Percentiles rank a stretch among this genome's conserved stretches.
phyloP scores from a whole-genome alignment of 2,113 vertebrate species.

The Malurus melanocephalus region DNA sequence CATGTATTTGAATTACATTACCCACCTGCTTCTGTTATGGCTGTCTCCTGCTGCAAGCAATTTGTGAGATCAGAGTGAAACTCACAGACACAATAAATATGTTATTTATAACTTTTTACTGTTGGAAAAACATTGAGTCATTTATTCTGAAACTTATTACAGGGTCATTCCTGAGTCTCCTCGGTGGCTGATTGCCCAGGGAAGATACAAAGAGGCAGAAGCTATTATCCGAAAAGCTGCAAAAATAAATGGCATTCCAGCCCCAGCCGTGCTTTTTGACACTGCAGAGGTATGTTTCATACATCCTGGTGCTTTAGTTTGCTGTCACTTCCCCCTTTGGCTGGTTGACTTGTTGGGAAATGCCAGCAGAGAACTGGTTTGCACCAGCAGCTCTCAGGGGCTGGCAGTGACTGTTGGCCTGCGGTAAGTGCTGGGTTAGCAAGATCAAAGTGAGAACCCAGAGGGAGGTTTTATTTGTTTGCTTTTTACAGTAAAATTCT shows the following conservation, averaged over 20 bases:
- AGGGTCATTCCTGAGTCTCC: constrained; percentile 94
- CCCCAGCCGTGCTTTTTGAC: constrained; percentile 74
- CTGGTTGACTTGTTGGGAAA: background rate
- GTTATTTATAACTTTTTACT: background rate
- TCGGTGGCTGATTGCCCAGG: constrained; percentile 89
- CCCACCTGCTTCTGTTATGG: background rate
- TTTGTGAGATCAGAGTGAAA: background rate
- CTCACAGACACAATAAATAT: background rate
- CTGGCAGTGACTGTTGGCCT: background rate
- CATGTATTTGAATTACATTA: background rate
- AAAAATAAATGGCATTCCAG: constrained; percentile 74
- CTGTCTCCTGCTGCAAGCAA: background rate
- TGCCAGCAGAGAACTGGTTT: background rate
- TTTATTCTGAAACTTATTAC: constrained; percentile 28
- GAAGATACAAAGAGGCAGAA: constrained; percentile 84
- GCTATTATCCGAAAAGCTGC: constrained; percentile 82
- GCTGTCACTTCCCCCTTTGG: background rate
- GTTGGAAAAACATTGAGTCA: background rate
- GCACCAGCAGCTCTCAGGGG: background rate
- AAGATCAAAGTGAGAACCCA: background rate
- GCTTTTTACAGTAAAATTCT: background rate
- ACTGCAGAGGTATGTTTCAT: constrained; percentile 69
- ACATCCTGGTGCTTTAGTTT: background rate
- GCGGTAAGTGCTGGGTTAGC: background rate
- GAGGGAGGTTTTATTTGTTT: background rate